A percentile compares a stretch with the other conserved stretches of the same genome.
Evolutionary conservation across 2,113 vertebrate genomes (phyloP).

Genomic region (Ammodramus savannarum): DNA sequence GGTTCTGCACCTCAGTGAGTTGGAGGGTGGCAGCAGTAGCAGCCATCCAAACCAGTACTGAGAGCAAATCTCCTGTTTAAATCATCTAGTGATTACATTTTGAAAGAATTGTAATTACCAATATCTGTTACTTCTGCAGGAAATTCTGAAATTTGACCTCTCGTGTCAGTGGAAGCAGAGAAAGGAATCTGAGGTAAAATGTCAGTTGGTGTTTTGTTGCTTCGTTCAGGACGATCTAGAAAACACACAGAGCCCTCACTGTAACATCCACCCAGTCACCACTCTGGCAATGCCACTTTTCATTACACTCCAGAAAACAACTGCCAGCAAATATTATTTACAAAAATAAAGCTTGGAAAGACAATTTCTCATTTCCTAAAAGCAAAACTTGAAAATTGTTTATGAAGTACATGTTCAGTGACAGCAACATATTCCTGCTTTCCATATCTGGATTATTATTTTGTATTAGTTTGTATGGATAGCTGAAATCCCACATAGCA

Average conservation of each 20-base stretch:
- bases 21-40: background rate
- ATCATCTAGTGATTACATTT: background rate
- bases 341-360: background rate
- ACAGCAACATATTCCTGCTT: background rate
- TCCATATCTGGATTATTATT: background rate
- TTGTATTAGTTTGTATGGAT: background rate
- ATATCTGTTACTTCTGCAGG: conserved; percentile 68
- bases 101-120: conserved; percentile 56
- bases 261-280: background rate
- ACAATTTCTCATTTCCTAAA: background rate
- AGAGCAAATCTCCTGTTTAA: background rate
- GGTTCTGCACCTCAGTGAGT: background rate
- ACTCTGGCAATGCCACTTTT: background rate
- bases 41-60: background rate
- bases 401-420: background rate
- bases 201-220: conserved; percentile 56
- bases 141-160: conserved; percentile 62
- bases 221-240: conserved; percentile 60
- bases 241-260: background rate
- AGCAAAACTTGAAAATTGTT: accelerated
- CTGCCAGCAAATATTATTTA: background rate
- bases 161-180: conserved; percentile 45
- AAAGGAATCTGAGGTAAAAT: conserved; percentile 61
- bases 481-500: background rate
- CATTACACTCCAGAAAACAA: background rate